phyloP scores from a whole-genome alignment of 2,797 vertebrate genomes.

The Tragopan temminckii region DNA sequence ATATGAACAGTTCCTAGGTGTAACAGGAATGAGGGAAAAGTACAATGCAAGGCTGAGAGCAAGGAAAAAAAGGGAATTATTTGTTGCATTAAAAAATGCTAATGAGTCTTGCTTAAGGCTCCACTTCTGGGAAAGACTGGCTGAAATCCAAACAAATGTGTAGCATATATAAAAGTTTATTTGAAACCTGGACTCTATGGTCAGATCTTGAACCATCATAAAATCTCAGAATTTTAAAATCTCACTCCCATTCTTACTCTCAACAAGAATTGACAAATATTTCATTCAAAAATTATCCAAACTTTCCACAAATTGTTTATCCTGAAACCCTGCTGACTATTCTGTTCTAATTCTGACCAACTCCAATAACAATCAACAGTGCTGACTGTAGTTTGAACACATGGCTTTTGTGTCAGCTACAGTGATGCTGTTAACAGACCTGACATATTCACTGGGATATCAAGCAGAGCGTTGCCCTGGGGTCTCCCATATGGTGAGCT shows the following conservation, averaged over 20 bases:
- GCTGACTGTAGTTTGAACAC: not conserved
- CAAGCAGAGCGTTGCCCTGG: rapidly evolving
- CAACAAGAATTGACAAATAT: not conserved
- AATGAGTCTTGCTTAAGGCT: not conserved
- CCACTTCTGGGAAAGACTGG: not conserved
- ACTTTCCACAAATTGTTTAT: not conserved
- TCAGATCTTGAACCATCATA: not conserved
- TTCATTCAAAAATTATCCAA: not conserved
- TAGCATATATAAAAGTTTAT: not conserved
- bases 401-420: not conserved
- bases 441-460: rapidly evolving
- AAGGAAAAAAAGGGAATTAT: not conserved
- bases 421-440: not conserved
- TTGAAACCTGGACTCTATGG: not conserved
- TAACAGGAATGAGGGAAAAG: not conserved
- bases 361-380: not conserved
- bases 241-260: not conserved
- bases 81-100: not conserved
- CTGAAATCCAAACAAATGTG: not conserved
- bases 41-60: not conserved
- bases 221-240: not conserved
- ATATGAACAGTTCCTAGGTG: not conserved
- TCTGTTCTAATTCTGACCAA: not conserved
- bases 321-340: not conserved
- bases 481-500: not conserved